These are phyloP conservation scores for Octomys mimax DNA, from an alignment of 2,797 vertebrate genomes.

Conservation along the genomic window DNA sequence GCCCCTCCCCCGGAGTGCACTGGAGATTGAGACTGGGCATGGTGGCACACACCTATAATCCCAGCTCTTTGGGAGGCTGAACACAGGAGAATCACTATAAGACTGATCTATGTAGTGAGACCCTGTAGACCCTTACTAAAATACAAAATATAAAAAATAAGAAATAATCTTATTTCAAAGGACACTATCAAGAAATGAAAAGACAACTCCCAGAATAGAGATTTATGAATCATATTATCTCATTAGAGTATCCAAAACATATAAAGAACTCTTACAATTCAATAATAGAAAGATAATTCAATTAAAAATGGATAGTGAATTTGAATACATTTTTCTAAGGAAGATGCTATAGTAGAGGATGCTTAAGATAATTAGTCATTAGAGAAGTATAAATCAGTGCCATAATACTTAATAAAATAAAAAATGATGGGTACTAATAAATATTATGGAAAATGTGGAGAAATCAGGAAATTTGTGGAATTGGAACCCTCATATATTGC, in stretches of 20 bases:
- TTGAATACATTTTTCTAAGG: constrained; percentile 48
- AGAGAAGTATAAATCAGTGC: not conserved
- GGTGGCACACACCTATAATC: too few species aligned
- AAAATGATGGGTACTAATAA: not conserved
- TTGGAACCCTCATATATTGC: not conserved
- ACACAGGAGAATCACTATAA: too few species aligned
- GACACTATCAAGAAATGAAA: not conserved
- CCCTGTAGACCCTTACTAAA: too few species aligned
- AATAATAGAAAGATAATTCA: constrained; percentile 4
- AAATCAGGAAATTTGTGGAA: constrained; percentile 4
- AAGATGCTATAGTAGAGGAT: not conserved
- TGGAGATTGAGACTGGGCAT: too few species aligned
- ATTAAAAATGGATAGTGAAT: constrained; percentile 6
- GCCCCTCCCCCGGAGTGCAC: too few species aligned
- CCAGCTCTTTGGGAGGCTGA: too few species aligned
- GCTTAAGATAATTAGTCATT: not conserved
- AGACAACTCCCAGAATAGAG: not conserved
- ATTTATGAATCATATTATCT: constrained; percentile 21
- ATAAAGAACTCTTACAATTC: not conserved
- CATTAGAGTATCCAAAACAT: not conserved
- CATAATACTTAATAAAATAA: not conserved
- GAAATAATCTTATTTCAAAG: constrained; percentile 18
- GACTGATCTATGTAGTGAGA: too few species aligned
- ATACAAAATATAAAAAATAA: not conserved
- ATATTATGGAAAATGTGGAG: not conserved